Evolutionary conservation across 2,797 vertebrate species (phyloP).

Genomic region (Sebastes melanostomus): DNA sequence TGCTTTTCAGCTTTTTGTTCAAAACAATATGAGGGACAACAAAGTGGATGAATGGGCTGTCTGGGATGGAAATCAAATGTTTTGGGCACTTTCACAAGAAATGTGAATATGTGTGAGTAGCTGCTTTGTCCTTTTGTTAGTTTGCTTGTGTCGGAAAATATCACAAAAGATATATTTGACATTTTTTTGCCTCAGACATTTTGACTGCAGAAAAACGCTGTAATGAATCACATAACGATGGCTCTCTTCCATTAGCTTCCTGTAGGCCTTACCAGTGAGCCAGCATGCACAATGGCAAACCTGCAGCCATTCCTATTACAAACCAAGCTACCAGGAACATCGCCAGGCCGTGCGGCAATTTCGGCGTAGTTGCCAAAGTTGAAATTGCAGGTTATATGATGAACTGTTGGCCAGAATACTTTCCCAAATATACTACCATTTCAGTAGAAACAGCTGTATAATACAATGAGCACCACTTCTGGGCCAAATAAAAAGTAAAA

Average conservation of each 20-base stretch:
- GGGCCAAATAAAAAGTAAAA: neutral
- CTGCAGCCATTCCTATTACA: neutral
- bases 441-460: neutral
- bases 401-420: neutral
- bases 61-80: neutral
- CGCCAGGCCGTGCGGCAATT: neutral
- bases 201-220: neutral
- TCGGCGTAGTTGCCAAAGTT: neutral
- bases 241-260: neutral
- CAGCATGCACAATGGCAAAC: neutral
- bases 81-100: neutral
- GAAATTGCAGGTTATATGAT: neutral
- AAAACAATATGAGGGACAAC: neutral
- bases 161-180: neutral
- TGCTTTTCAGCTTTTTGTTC: neutral
- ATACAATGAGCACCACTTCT: neutral
- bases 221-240: neutral
- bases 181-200: neutral
- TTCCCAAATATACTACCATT: neutral
- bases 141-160: neutral
- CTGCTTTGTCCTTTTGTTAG: neutral
- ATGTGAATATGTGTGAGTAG: neutral
- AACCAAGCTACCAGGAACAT: neutral
- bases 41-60: neutral
- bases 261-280: neutral